Evolutionary conservation across 1,140 invertebrate species (phyloP), one percentile per base, ranked within the genome.

Genomic region (Zeugodacus cucurbitae): DNA sequence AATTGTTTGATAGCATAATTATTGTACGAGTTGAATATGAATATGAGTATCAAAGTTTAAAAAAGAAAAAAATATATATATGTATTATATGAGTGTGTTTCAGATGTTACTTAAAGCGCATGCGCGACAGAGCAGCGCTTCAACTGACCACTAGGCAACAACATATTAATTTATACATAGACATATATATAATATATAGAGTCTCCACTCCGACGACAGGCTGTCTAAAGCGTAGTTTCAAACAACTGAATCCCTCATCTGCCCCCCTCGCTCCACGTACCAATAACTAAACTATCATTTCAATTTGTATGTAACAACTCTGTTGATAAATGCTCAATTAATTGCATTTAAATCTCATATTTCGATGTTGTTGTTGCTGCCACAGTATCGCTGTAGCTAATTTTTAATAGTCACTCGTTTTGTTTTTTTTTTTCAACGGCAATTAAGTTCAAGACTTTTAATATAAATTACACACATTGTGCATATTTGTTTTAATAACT

Each of bases 1-100:
- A 44, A 48, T 48, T 17, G 37, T 29, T 82, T 82, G 74, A 82
- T 82, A 48, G 44, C 41, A 82, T 82, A 82, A 82, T 82, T 44
- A 82, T 41, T 67, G 6, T 74, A 44, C 37, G 20, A 70, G 70
- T 74, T 44, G 14, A 48, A 22, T 41, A 22, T 78, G 26, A 20
- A 11, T 48, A n/a, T 48, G 74, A 10, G n/a, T 70, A 70, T 34
- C 26, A 67, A 64, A 41, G 7, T 41, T 7, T 3, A 11, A 48
- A 14, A 48, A n/a, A 62, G 0, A 62, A 7, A 22, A 10, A n/a
- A 26, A 7, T 20, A 54, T 54, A 67, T 67, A 67, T 67, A 32
- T 29, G 29, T 32, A 67, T 8, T n/a, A n/a, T n/a, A n/a, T n/a
- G n/a, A n/a, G n/a, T n/a, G n/a, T n/a, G n/a, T n/a, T n/a, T n/a